Evolutionary conservation across 2,888 invertebrate species (phyloP), one percentile per base, ranked within the genome.

Genomic region (Hypomecis atomaria): DNA sequence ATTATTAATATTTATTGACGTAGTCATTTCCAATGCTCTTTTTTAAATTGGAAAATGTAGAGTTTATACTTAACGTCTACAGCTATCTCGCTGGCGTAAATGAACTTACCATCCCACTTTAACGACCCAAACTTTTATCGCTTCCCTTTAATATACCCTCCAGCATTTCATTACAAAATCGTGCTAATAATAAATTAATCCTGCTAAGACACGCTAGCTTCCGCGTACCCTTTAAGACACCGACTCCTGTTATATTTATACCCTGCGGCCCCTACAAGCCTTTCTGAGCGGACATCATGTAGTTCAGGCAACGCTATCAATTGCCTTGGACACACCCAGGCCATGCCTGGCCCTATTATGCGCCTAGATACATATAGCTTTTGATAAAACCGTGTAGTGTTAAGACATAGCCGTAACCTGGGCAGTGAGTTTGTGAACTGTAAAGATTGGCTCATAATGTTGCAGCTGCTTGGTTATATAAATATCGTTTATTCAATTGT

Each of bases 241-340:
- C 66, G 71, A 69, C 79, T 78, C 77, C 69, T 69, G 65, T 63
- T 75, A 79, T 77, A 81, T 79, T 77, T 77, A 72, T 75, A 79
- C 72, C 79, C 80, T 74, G 78, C 76, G 74, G 79, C 76, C 79
- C 37, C 77, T 78, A 79, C 79, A 78, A 76, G 75, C 73, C 73
- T 77, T 77, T 62, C 67, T 78, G 78, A 83, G 78, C 76, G 78
- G 78, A 81, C 82, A 78, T 79, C 83, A 82, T 81, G 81, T 81
- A 78, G 81, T 76, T 75, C 75, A 74, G 52, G 71, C 74, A 70
- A 73, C 82, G 82, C 82, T 86, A 86, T 87, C 85, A 81, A 85
- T 86, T 79, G 82, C 87, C 81, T 85, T 84, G 87, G 86, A 81
- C 90, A 89, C 90, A 85, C 90, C 90, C 88, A 89, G 89, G 87